These are phyloP conservation scores for Caenorhabditis sp. DNA, from an alignment of 2,888 invertebrate species.

Conservation along the genomic window DNA sequence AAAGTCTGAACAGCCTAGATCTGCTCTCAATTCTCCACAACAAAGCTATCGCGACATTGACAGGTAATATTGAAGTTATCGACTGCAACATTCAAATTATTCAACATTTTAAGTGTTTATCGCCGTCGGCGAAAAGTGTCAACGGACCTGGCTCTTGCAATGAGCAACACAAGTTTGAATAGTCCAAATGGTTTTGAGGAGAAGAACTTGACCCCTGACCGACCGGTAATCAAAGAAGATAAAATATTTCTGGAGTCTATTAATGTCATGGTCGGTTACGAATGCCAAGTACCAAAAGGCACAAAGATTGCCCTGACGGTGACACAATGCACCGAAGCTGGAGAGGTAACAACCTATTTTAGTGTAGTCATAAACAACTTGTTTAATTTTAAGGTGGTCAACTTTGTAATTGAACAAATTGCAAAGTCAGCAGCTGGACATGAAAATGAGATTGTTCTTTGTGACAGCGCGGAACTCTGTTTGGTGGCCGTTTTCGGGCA, in stretches of 20 bases:
- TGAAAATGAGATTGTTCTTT: slow-evolving; percentile 59
- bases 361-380: neutral
- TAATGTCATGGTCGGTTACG: slow-evolving; percentile 96
- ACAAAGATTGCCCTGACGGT: slow-evolving; percentile 91
- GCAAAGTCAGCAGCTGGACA: slow-evolving; percentile 88
- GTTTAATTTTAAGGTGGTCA: slow-evolving; percentile 86
- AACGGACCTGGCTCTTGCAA: slow-evolving; percentile 50
- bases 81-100: too few relatives aligned
- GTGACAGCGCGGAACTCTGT: slow-evolving; percentile 91
- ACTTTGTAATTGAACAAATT: slow-evolving; percentile 95
- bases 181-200: slow-evolving; percentile 36
- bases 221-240: slow-evolving; percentile 62
- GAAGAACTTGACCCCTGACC: slow-evolving; percentile 52
- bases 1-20: slow-evolving; percentile 59
- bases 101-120: slow-evolving; percentile 65
- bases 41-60: slow-evolving; percentile 71
- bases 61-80: slow-evolving; percentile 40
- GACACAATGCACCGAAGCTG: slow-evolving; percentile 93
- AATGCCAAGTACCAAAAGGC: slow-evolving; percentile 87
- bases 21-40: slow-evolving; percentile 67
- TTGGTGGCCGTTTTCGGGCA: slow-evolving; percentile 96
- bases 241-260: slow-evolving; percentile 83
- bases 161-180: slow-evolving; percentile 48
- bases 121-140: slow-evolving; percentile 66
- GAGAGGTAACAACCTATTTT: slow-evolving; percentile 87